A percentile compares a stretch with the other conserved stretches of the same genome.
Evolutionary conservation across 2,797 vertebrate species (phyloP).

Genomic region (Schizopygopsis pylzovi): DNA sequence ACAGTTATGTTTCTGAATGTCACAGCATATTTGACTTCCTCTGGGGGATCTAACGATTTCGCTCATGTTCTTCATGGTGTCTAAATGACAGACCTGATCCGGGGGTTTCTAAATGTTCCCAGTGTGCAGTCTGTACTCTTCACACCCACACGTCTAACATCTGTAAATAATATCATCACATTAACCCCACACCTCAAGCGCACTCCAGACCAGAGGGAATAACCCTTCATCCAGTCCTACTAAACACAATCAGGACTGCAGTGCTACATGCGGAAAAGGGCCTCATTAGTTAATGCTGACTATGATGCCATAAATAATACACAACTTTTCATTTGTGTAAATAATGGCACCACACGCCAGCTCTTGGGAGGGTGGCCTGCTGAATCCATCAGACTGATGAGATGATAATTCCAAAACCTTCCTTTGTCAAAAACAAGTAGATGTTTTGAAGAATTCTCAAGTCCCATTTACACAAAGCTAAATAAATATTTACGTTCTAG

Average conservation of each 20-base stretch:
- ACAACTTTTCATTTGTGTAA: constrained; percentile 35
- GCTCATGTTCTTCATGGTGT: not conserved
- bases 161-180: constrained; percentile 27
- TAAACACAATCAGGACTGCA: not conserved
- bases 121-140: not conserved
- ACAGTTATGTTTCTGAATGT: not conserved
- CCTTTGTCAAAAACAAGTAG: not conserved
- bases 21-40: constrained; percentile 13
- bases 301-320: constrained; percentile 67
- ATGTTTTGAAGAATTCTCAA: not conserved
- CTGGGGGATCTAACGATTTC: not conserved
- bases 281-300: constrained; percentile 75
- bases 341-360: not conserved
- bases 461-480: too few species aligned
- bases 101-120: not conserved
- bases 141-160: constrained; percentile 22
- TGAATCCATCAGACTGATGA: not conserved
- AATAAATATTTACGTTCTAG: too few species aligned
- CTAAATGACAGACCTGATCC: not conserved
- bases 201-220: not conserved
- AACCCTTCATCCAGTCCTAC: not conserved
- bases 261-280: constrained; percentile 62
- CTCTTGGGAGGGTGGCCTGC: not conserved
- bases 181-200: not conserved
- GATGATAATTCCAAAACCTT: not conserved